Evolutionary conservation across 2,113 vertebrate genomes (phyloP).

Genomic region (Paracanthobrama guichenoti): DNA sequence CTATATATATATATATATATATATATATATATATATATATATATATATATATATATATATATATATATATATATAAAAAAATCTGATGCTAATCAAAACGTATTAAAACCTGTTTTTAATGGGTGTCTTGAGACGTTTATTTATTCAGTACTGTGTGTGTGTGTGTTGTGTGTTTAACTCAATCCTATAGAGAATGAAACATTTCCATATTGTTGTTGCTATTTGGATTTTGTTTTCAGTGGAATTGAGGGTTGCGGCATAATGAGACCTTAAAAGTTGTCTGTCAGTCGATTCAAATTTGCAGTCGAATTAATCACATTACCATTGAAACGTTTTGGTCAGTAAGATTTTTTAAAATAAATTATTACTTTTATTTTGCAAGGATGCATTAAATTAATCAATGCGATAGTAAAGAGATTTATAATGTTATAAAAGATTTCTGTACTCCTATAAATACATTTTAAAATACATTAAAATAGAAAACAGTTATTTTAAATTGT

Average conservation of each 20-base stretch:
- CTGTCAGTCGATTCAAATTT: not conserved
- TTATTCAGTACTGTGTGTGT: not conserved
- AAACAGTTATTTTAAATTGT: not conserved
- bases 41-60: too few species aligned
- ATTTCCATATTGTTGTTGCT: slow-evolving; percentile 9
- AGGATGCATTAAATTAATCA: not conserved
- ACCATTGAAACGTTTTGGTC: not conserved
- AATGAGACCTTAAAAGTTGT: not conserved
- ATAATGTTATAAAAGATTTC: too few species aligned
- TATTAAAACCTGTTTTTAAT: slow-evolving; percentile 16
- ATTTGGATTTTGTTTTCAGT: not conserved
- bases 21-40: too few species aligned
- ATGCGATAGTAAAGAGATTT: too few species aligned
- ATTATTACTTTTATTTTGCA: not conserved
- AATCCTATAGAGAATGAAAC: not conserved
- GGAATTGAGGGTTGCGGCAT: not conserved
- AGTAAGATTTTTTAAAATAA: not conserved
- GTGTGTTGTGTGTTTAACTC: not conserved
- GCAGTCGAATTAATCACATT: not conserved
- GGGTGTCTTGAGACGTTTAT: slow-evolving; percentile 24
- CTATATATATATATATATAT: too few species aligned
- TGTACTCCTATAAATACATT: too few species aligned
- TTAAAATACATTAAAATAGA: too few species aligned
- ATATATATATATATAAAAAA: not conserved
- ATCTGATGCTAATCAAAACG: slow-evolving; percentile 20